phyloP scores from a whole-genome alignment of 2,797 vertebrate species.

The Choloepus didactylus region DNA sequence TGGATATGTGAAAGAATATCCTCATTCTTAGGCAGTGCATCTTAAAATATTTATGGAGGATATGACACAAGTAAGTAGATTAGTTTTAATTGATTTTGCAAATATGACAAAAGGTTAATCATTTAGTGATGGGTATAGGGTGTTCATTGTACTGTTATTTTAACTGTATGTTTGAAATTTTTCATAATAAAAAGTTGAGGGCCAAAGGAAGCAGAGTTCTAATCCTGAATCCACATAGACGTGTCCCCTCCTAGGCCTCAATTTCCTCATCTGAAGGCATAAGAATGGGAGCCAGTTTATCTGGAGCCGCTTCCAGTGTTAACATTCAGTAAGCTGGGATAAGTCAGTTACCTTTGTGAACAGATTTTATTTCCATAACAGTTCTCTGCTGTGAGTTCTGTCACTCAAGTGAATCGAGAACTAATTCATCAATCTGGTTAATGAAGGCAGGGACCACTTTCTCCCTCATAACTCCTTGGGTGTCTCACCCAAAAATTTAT shows the following conservation, averaged over 20 bases:
- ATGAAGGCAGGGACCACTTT: neutral
- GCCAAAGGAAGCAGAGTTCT: neutral
- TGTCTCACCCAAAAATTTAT: neutral
- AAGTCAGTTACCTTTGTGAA: neutral
- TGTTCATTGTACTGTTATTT: neutral
- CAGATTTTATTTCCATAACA: neutral
- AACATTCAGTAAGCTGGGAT: neutral
- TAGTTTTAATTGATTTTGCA: slow-evolving; percentile 5
- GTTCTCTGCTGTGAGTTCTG: neutral
- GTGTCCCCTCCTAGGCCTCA: neutral
- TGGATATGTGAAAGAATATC: neutral
- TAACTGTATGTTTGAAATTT: slow-evolving; percentile 23
- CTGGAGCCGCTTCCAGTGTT: neutral
- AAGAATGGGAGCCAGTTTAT: neutral
- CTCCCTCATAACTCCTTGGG: neutral
- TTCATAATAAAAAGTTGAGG: neutral
- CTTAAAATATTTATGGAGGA: neutral
- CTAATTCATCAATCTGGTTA: neutral
- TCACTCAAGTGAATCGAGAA: neutral
- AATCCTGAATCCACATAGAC: neutral
- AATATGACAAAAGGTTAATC: neutral
- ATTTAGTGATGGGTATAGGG: neutral
- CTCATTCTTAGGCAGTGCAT: neutral
- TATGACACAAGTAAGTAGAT: neutral
- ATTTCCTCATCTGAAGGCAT: neutral